Evolutionary conservation across 2,113 vertebrate species (phyloP).

Genomic region (Andinoacara biseriatus): DNA sequence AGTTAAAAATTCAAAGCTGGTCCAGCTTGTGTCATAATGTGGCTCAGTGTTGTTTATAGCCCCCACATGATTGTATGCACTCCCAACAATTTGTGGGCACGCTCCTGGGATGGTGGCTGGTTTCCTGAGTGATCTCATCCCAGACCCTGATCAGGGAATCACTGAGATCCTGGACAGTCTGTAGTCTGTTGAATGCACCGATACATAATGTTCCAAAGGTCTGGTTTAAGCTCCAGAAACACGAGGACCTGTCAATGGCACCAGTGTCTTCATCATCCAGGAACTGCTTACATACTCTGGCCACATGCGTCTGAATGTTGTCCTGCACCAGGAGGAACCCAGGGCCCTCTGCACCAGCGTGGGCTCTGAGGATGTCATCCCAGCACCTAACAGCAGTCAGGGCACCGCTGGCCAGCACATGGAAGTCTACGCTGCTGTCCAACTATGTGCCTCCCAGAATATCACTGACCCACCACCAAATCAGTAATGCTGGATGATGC

Average conservation of each 20-base stretch:
- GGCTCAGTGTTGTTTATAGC: no score
- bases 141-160: background rate
- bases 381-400: background rate
- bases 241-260: background rate
- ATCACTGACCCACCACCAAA: background rate
- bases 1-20: no score
- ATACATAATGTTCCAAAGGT: background rate
- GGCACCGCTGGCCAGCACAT: background rate
- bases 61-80: no score
- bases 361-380: background rate
- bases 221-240: background rate
- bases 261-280: no score
- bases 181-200: background rate
- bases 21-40: no score
- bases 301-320: background rate
- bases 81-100: background rate
- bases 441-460: background rate
- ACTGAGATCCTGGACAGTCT: background rate
- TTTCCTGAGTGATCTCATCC: background rate
- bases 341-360: background rate
- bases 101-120: background rate
- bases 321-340: background rate
- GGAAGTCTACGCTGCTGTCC: background rate
- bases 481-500: background rate
- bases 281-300: background rate